Evolutionary conservation across 1,140 invertebrate genomes (phyloP).

Genomic region (Drosophila rufa): DNA sequence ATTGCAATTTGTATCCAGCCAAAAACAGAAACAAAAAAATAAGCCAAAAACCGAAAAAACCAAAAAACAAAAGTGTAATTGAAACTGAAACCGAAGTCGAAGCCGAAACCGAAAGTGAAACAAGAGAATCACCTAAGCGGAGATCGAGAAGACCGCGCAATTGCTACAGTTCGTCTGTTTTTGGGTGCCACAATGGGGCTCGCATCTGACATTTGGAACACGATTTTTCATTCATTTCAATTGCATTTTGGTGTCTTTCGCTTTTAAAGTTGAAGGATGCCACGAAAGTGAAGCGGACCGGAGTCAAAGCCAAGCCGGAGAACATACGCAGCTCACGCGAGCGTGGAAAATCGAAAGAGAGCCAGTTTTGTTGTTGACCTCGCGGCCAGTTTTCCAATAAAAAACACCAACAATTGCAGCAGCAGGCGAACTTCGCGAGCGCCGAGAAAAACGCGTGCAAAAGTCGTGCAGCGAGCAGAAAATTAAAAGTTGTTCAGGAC

Average conservation of each 20-base stretch:
- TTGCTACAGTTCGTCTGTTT: conserved; percentile 67
- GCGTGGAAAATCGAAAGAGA: conserved; percentile 75
- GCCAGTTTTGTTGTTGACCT: conserved; percentile 70
- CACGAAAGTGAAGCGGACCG: conserved; percentile 64
- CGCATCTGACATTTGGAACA: conserved; percentile 75
- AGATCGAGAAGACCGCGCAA: conserved; percentile 62
- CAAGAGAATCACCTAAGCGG: conserved; percentile 49
- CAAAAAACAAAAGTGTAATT: conserved; percentile 30
- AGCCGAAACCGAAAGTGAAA: conserved; percentile 47
- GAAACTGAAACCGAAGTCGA: conserved; percentile 44
- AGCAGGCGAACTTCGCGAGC: conserved; percentile 58
- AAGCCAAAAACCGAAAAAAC: conserved; percentile 16
- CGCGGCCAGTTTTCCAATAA: conserved; percentile 74
- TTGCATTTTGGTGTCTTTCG: conserved; percentile 62
- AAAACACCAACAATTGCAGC: conserved; percentile 29
- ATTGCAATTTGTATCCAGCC: conserved; percentile 70
- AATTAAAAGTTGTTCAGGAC: conserved; percentile 65
- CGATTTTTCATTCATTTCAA: conserved; percentile 67
- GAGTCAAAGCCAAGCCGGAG: conserved; percentile 28
- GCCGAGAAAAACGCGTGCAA: conserved; percentile 71
- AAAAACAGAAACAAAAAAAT: conserved; percentile 38
- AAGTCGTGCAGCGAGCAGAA: conserved; percentile 62
- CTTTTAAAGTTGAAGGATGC: conserved; percentile 76
- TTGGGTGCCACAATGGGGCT: conserved; percentile 48
- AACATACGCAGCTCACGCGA: conserved; percentile 59